Evolutionary conservation across 2,797 vertebrate genomes (phyloP).

Genomic region (Rhodeus uyekii): DNA sequence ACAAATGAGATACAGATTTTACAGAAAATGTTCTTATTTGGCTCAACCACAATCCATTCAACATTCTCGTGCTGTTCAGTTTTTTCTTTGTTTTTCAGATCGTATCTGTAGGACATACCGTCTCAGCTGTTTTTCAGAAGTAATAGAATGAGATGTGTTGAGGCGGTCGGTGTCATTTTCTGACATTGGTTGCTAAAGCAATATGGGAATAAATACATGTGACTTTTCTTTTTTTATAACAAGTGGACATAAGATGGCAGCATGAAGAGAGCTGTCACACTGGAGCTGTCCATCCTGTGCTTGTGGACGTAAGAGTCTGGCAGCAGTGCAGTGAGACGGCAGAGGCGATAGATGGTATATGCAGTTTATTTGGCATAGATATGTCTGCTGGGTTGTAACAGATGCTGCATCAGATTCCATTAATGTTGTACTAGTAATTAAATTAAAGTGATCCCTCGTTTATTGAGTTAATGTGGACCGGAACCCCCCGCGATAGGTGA

Average conservation of each 20-base stretch:
- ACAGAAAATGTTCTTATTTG: constrained; percentile 12
- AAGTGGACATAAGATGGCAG: background rate
- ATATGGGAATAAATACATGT: background rate
- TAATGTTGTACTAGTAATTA: too few species aligned
- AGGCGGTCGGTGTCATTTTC: background rate
- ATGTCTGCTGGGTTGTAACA: too few species aligned
- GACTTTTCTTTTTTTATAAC: background rate
- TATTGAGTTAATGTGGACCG: too few species aligned
- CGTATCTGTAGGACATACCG: background rate
- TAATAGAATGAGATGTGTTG: background rate
- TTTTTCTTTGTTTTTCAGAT: background rate
- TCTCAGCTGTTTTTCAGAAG: background rate
- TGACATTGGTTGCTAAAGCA: background rate
- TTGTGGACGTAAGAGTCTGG: background rate
- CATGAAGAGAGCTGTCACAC: background rate
- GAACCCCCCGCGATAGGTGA: too few species aligned
- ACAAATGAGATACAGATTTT: constrained; percentile 15
- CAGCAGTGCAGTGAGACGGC: background rate
- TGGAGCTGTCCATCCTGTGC: background rate
- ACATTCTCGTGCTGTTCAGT: background rate
- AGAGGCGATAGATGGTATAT: background rate
- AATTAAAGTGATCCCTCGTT: too few species aligned
- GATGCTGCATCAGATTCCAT: too few species aligned
- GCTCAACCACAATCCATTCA: background rate
- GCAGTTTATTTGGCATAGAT: background rate